Conservation (phyloP, 2,113 vertebrate species). For the Amblyornis subalaris region DNA sequence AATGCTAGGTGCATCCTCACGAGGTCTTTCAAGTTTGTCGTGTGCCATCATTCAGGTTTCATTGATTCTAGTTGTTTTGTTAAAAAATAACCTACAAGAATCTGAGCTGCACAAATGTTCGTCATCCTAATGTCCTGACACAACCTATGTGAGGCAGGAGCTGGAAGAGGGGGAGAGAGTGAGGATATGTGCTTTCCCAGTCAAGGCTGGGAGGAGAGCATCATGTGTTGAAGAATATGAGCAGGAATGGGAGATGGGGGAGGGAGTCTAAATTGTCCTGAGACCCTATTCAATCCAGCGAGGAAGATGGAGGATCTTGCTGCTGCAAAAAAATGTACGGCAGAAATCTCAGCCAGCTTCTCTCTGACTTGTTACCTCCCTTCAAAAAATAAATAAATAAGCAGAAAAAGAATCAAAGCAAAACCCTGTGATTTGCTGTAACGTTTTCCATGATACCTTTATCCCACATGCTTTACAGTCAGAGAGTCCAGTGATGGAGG, state of each 20-base stretch:
- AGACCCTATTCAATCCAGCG: conserved; percentile 61
- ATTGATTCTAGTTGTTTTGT: conserved; percentile 38
- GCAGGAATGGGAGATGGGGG: conserved; percentile 47
- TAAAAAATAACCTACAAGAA: conserved; percentile 34
- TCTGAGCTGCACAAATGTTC: conserved; percentile 29
- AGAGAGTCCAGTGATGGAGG: conserved; percentile 21
- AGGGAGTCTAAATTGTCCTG: conserved; percentile 51
- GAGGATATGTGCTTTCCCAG: conserved; percentile 14
- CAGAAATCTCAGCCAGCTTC: conserved; percentile 44
- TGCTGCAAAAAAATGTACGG: conserved; percentile 36
- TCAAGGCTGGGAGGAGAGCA: conserved; percentile 29
- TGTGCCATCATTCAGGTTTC: conserved; percentile 26
- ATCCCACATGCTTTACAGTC: neutral
- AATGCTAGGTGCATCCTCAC: conserved; percentile 10
- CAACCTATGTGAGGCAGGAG: conserved; percentile 18
- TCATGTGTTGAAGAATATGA: conserved; percentile 37
- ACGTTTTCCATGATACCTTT: conserved; percentile 4
- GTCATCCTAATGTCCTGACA: conserved; percentile 33
- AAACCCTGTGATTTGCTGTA: neutral
- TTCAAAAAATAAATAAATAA: conserved; percentile 42
- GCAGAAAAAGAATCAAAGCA: conserved; percentile 10
- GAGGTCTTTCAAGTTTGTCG: conserved; percentile 48
- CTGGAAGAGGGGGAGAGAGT: neutral
- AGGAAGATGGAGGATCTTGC: conserved; percentile 64
- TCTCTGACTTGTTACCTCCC: conserved; percentile 34